Evolutionary conservation across 2,113 vertebrate species (phyloP).

Genomic region (Urocolius indicus): DNA sequence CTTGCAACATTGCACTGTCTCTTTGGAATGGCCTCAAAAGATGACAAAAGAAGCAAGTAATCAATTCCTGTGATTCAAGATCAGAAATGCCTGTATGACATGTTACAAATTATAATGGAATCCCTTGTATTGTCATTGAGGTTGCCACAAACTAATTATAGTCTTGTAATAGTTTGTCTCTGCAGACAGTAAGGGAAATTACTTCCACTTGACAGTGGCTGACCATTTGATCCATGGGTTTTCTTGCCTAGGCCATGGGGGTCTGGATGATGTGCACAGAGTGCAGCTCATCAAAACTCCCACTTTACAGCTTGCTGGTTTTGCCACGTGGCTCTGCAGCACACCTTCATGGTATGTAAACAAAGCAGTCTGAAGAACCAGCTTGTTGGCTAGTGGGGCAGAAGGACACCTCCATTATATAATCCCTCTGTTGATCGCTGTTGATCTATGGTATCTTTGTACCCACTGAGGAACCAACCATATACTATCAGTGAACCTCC

Average conservation of each 20-base stretch:
- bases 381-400: neutral
- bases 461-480: neutral
- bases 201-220: neutral
- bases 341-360: neutral
- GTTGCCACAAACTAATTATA: neutral
- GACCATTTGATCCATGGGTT: neutral
- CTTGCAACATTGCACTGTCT: neutral
- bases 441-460: neutral
- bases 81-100: neutral
- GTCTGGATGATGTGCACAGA: neutral
- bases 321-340: accelerated
- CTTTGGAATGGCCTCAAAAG: neutral
- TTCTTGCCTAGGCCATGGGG: neutral
- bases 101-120: neutral
- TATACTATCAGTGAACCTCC: neutral
- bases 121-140: neutral
- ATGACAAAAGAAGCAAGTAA: neutral
- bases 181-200: neutral
- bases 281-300: neutral
- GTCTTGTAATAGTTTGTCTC: neutral
- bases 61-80: neutral
- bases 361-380: neutral
- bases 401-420: neutral
- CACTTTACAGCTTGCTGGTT: neutral
- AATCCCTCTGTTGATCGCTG: neutral